A percentile compares a stretch with the other conserved stretches of the same genome.
Evolutionary conservation across 2,113 vertebrate species (phyloP).

Genomic region (Psilopsiagon aymara): DNA sequence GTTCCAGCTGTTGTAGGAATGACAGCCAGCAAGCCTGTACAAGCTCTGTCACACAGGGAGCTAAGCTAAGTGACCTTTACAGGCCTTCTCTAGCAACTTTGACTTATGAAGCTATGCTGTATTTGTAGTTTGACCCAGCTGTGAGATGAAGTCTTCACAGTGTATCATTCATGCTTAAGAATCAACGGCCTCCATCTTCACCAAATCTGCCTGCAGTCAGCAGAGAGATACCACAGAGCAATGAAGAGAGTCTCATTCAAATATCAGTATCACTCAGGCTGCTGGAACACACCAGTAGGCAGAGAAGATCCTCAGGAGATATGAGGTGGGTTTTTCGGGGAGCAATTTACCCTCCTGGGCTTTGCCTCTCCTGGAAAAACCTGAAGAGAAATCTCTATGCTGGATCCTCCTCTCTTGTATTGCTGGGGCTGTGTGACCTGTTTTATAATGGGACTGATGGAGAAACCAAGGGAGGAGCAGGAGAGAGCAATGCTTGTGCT

Average conservation of each 20-base stretch:
- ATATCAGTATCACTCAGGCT: neutral
- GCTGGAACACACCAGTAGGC: neutral
- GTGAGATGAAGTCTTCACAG: neutral
- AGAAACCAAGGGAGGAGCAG: neutral
- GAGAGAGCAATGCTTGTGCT: neutral
- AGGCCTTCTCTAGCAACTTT: neutral
- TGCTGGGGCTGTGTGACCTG: fast-evolving
- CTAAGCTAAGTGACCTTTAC: neutral
- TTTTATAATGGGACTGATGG: neutral
- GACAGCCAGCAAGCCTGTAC: neutral
- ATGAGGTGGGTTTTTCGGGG: neutral
- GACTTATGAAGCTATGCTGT: neutral
- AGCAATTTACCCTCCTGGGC: neutral
- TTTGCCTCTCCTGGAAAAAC: neutral
- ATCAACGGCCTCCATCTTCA: neutral
- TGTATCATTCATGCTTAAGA: neutral
- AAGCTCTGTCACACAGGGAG: neutral
- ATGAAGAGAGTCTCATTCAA: neutral
- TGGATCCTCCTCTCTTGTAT: neutral
- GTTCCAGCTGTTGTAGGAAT: neutral
- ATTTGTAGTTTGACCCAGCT: neutral
- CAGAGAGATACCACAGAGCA: neutral
- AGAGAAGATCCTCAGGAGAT: neutral
- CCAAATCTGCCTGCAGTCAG: neutral
- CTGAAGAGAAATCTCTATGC: neutral